Evolutionary conservation across 1,140 invertebrate species (phyloP), one percentile per base, ranked within the genome.

Genomic region (Leptonema lineaticorne): DNA sequence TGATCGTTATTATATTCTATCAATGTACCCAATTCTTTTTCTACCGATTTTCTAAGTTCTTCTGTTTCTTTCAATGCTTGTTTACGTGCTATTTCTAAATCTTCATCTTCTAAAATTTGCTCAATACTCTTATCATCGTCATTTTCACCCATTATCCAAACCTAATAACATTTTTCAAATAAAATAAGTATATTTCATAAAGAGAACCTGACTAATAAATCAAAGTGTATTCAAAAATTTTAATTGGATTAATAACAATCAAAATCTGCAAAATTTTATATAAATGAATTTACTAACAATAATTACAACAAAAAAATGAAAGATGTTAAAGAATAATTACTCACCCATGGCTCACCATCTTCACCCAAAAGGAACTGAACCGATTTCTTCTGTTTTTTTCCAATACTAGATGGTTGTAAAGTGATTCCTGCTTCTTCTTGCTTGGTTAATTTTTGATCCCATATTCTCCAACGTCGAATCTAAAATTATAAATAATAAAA

Each of bases 121-220:
- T 88, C 86, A 33, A 88, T 87, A 6, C 79, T 82, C 74, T 84
- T 83, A 74, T 88, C 87, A 70, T 86, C 77, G 56, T 80, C 76
- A 70, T 87, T 85, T 69, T 88, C 87, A 0, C 87, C 88, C 86
- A 89, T 87, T 48, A 89, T 85, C 87, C 87, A 88, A n/a, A 85
- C 81, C 81, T 82, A 73, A 16, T 74, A 75, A 24, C 56, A 18
- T 28, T 57, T 57, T 8, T 14, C 37, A 26, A 53, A 26, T 33
- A 33, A 59, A 14, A 6, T 11, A 24, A 22, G 9, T 53, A n/a
- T n/a, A 27, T 58, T 29, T 27, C 5, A 48, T 1, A 20, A 20
- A 37, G 8, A 16, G 37, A 62, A n/a, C n/a, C n/a, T n/a, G n/a
- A n/a, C n/a, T n/a, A n/a, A n/a, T n/a, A n/a, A n/a, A n/a, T 50